A percentile compares a stretch with the other conserved stretches of the same genome.
phyloP scores from a whole-genome alignment of 1,140 invertebrate species.

The Cephus cinctus region DNA sequence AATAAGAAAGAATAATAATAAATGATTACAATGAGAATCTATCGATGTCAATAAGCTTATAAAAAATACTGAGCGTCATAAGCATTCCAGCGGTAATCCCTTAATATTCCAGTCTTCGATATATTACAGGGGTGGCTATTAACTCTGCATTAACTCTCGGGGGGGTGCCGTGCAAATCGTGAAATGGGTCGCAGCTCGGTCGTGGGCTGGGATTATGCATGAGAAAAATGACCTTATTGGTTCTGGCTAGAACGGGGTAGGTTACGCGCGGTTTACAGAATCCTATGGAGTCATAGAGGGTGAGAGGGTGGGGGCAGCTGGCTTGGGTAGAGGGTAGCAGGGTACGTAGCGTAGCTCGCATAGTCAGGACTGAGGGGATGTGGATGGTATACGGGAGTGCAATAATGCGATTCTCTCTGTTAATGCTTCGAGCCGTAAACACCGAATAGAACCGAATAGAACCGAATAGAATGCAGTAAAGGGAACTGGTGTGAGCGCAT shows the following conservation, averaged over 20 bases:
- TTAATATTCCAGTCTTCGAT: constrained; percentile 37
- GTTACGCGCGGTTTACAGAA: no score
- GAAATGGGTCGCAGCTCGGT: constrained; percentile 18
- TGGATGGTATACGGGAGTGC: constrained; percentile 10
- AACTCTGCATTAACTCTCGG: constrained; percentile 37
- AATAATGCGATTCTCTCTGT: constrained; percentile 35
- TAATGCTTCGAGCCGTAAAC: constrained; percentile 43
- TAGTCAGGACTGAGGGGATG: constrained; percentile 2
- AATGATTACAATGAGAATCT: no score
- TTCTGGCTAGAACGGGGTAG: no score
- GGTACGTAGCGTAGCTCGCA: no score
- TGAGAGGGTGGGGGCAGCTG: no score
- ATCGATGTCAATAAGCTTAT: no score
- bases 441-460: constrained; percentile 45
- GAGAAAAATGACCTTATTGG: no score
- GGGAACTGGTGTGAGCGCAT: constrained; percentile 23
- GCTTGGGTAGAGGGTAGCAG: no score
- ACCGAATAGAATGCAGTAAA: constrained; percentile 42
- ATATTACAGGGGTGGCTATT: constrained; percentile 35
- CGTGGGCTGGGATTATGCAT: not conserved
- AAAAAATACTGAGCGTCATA: no score
- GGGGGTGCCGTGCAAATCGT: constrained; percentile 20
- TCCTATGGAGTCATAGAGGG: no score
- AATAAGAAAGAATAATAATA: no score
- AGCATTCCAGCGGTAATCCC: no score